These are phyloP conservation scores for Chrysocyon brachyurus DNA, from an alignment of 2,797 vertebrate species.

Conservation along the genomic window DNA sequence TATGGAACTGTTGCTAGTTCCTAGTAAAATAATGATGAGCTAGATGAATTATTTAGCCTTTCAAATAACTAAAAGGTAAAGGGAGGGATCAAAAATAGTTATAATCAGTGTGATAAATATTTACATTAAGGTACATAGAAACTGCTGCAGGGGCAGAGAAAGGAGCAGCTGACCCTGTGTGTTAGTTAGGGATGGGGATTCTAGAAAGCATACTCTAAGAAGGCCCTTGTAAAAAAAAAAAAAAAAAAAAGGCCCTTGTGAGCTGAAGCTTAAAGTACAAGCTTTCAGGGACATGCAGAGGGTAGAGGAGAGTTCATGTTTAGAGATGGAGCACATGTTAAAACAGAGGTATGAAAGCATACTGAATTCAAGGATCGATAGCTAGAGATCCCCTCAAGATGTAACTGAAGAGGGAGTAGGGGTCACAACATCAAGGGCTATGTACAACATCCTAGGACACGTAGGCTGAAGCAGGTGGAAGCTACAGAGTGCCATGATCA, in stretches of 20 bases:
- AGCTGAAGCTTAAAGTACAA: neutral
- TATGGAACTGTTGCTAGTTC: neutral
- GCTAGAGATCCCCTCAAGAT: neutral
- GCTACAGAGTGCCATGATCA: neutral
- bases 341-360: neutral
- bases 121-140: neutral
- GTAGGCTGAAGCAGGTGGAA: neutral
- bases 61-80: neutral
- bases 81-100: neutral
- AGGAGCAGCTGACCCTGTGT: neutral
- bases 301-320: neutral
- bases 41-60: neutral
- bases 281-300: neutral
- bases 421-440: neutral
- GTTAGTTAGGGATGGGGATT: neutral
- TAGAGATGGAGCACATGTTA: neutral
- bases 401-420: neutral
- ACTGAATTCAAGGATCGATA: neutral
- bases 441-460: neutral
- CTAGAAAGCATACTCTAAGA: neutral
- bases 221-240: neutral
- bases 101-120: neutral
- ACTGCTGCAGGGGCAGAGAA: neutral
- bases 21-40: slow-evolving; percentile 5
- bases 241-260: neutral